Base-by-base conservation (phyloP, 2,113 vertebrate genomes). In the Gnathonemus longibarbis region DNA sequence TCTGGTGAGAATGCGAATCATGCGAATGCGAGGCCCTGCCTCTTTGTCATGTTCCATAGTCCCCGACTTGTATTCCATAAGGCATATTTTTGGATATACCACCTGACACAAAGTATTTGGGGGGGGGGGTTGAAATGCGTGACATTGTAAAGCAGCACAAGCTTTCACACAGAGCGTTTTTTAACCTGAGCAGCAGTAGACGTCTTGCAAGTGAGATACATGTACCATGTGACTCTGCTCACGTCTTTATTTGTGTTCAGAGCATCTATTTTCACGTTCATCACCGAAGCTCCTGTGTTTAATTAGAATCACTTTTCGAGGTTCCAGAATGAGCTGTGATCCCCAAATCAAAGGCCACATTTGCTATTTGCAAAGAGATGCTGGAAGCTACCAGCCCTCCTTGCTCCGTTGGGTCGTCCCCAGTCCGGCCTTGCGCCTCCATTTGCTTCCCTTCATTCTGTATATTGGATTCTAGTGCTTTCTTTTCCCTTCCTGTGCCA, bases 391-490 rank as follows among this genome's bases (percentile, higher is more conserved):
- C 21, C 4, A 4, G 50, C 11, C 6, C 52, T 86, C 24, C n/a
- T 4, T n/a, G 50, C 2, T 88, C 87, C 2, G 19, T 1, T 42
- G 15, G 86, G 86, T 56, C 17, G 9, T 62, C 27, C 4, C 84
- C 84, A 50, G 35, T 5, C 27, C 7, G 0, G 50, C 27, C 5
- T 83, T 50, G n/a, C 45, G 4, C 1, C 52, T 5, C 5, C 31
- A 70, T 89, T 90, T 66, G 49, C 88, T 92, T 89, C 50, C 52
- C 13, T 24, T 90, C 48, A 91, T 56, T 56, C 53, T 56, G 19
- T 92, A 89, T 66, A 90, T 92, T 90, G 90, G 83, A 89, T 92
- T 70, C 58, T 70, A 46, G 84, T 88, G 62, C 89, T 87, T 91
- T 88, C 84, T 62, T 56, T 49, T n/a, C 87, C 31, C 62, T 92